Conservation (phyloP, 2,888 invertebrate species). For the Aleiodes leptofemur region DNA sequence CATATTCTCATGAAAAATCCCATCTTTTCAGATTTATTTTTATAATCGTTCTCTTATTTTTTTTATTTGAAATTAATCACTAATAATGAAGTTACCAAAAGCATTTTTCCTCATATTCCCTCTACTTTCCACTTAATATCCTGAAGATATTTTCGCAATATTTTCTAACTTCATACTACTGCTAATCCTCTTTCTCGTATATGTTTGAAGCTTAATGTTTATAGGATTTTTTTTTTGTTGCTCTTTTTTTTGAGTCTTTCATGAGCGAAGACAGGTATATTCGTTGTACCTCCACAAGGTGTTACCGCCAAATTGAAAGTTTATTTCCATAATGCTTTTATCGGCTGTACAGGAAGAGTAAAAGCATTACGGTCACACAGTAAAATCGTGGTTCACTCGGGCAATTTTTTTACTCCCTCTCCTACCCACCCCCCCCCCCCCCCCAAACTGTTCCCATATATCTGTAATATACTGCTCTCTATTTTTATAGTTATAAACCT, state of each 20-base stretch:
- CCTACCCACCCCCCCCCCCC: not conserved
- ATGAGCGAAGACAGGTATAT: not conserved
- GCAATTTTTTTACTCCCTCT: not conserved
- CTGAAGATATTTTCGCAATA: not conserved
- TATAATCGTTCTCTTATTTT: too few species aligned
- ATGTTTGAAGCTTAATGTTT: not conserved
- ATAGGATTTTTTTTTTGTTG: not conserved
- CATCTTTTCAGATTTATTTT: too few species aligned
- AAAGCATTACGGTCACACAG: conserved; percentile 28
- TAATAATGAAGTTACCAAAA: too few species aligned
- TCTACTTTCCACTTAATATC: not conserved
- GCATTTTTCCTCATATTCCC: too few species aligned
- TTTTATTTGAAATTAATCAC: too few species aligned
- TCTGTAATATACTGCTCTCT: conserved; percentile 18
- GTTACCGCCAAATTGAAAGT: conserved; percentile 30
- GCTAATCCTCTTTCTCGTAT: too few species aligned
- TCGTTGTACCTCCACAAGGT: conserved; percentile 8
- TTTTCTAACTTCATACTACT: too few species aligned
- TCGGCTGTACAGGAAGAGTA: conserved; percentile 21
- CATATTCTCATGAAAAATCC: too few species aligned
- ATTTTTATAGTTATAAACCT: not conserved
- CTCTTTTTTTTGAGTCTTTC: not conserved
- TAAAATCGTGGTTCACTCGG: conserved; percentile 21
- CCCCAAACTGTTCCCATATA: not conserved
- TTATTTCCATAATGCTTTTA: conserved; percentile 33